Evolutionary conservation across 2,113 vertebrate genomes (phyloP).

Genomic region (Trachemys scripta): DNA sequence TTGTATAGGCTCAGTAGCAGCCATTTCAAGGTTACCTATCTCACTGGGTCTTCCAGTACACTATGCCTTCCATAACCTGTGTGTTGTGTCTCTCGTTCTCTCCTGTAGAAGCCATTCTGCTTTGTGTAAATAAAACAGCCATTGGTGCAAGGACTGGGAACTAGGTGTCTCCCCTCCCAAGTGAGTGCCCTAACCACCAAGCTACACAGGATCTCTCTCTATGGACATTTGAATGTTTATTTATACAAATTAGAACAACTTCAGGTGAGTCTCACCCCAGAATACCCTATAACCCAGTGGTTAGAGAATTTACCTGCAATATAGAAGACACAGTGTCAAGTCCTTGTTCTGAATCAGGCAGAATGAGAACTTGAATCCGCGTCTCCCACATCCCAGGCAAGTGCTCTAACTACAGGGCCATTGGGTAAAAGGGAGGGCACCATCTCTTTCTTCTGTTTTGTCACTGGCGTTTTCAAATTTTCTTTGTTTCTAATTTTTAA

Average conservation of each 20-base stretch:
- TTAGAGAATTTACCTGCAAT: not conserved
- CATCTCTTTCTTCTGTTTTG: not conserved
- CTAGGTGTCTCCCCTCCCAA: not conserved
- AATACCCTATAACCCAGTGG: not conserved
- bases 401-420: not conserved
- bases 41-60: not conserved
- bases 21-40: no score
- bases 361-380: not conserved
- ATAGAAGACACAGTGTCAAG: not conserved
- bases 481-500: not conserved
- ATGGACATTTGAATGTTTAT: not conserved
- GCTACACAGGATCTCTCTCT: not conserved
- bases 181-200: not conserved
- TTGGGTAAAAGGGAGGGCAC: not conserved
- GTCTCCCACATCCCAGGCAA: not conserved
- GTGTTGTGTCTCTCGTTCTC: not conserved
- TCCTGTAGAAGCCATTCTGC: not conserved
- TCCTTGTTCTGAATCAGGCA: not conserved
- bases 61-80: not conserved
- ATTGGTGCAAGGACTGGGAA: not conserved
- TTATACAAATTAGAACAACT: no score
- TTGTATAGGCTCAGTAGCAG: not conserved
- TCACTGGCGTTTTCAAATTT: not conserved
- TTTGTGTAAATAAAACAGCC: not conserved
- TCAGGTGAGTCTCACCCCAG: not conserved